Evolutionary conservation across 92 coral and sea anemone genomes (phyloP), one percentile per base, ranked within the genome.

Genomic region (Paramuricea clavata): DNA sequence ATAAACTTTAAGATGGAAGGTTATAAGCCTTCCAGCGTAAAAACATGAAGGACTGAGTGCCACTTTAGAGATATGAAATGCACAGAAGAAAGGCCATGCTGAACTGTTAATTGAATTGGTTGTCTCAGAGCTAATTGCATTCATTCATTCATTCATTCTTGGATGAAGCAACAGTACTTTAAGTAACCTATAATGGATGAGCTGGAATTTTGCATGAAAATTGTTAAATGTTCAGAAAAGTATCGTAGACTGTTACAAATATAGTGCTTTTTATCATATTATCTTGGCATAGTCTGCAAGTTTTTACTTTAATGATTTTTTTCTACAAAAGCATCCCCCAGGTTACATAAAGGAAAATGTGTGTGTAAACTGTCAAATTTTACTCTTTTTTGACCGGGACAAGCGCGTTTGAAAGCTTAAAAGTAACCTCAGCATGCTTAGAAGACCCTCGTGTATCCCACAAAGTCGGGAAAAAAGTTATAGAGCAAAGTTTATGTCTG

Each of bases 341-440:
- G 70, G 70, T 62, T 62, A 62, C 70, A 62, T 62, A 62, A 62
- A 62, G 70, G 70, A 62, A 62, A 62, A 62, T n/a, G 27, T 62
- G 70, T n/a, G 70, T 62, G 70, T 62, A 62, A 62, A 62, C 31
- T 49, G 57, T 49, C 57, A 49, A 49, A 49, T 49, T 49, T 49
- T 49, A 49, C 57, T 49, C 57, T 49, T 62, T 62, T 62, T 62
- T 62, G 70, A 62, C 70, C 70, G 70, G 35, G 70, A 62, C 70
- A 62, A n/a, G 70, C 70, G 70, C 70, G 70, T 62, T 62, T 62
- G 70, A 62, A 62, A 62, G 70, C 70, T 62, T 62, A 62, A 25
- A 62, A 25, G 70, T 62, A 62, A 62, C 70, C 70, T 62, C 70
- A n/a, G 22, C 70, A 62, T 49, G 57, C 57, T 49, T 49, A 49